Base-by-base conservation (phyloP, 2,797 vertebrate genomes). In the Cetoscarus ocellatus region DNA sequence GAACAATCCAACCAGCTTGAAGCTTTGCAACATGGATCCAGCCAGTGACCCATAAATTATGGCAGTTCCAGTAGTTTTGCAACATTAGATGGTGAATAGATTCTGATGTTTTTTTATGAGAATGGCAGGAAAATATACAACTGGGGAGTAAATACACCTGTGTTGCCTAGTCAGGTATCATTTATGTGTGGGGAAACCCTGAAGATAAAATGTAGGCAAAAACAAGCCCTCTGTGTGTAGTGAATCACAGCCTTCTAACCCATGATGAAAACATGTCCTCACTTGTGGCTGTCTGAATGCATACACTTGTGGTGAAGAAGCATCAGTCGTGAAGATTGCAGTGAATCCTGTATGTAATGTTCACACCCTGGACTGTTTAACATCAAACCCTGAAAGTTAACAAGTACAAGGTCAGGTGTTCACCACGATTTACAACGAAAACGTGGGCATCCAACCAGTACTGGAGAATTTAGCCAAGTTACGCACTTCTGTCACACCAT, bases 261-360 rank as follows among this genome's bases (percentile, higher is more conserved):
- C 7, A 11, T 60, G 55, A 44, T 19, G 44, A 27, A 40, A 57
- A 39, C 51, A 51, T 19, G 54, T 40, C 38, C 38, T 19, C 48
- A 44, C 43, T 45, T 9, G 14, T 9, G 36, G 10, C 51, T 67
- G 19, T 73, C 34, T 54, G 56, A 38, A 7, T 44, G 57, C 63
- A 54, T 7, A 61, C 19, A 57, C 40, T 52, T 4, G 9, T 36
- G 14, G 17, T 43, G 4, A 48, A 42, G 42, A 10, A 42, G n/a
- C 8, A 47, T 39, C 35, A 10, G 9, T 17, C 39, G 18, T 47
- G 7, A 34, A 52, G 27, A 38, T 3, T 35, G 3, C 43, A 58
- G 17, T 49, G 14, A 44, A 54, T 18, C 18, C 19, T 39, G 5
- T 11, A 42, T 12, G 39, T 10, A 2, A 8, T 39, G 15, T 14